Evolutionary conservation across 2,113 vertebrate species (phyloP).

Genomic region (Marmota flaviventris): DNA sequence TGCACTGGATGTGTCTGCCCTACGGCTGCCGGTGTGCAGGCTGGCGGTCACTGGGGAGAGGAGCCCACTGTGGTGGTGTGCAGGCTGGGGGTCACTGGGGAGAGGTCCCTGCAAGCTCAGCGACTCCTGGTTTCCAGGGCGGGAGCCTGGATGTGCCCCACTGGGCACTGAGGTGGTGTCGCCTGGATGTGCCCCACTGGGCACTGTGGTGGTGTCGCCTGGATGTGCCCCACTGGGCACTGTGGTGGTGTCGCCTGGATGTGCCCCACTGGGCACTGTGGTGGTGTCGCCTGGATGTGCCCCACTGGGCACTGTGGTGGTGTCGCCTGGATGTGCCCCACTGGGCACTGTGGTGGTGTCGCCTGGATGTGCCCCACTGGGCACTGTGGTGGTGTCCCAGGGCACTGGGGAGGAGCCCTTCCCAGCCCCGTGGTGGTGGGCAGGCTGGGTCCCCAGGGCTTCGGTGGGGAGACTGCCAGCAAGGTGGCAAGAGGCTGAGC

Average conservation of each 20-base stretch:
- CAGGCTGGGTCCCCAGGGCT: neutral
- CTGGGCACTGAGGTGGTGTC: neutral
- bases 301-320: neutral
- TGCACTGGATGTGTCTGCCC: neutral
- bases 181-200: too few relatives aligned
- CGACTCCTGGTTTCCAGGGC: rapidly evolving
- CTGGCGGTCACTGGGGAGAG: rapidly evolving
- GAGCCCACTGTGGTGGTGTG: too few relatives aligned
- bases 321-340: too few relatives aligned
- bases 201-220: neutral
- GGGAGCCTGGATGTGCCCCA: rapidly evolving
- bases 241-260: neutral
- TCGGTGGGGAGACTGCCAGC: neutral
- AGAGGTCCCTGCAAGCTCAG: rapidly evolving
- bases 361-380: too few relatives aligned
- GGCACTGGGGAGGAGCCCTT: neutral
- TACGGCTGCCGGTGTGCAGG: neutral
- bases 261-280: too few relatives aligned
- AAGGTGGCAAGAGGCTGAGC: too few relatives aligned
- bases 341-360: too few relatives aligned
- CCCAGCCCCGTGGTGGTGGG: rapidly evolving
- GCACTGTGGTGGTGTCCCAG: neutral
- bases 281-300: neutral
- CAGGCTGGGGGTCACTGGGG: rapidly evolving
- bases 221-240: too few relatives aligned